Evolutionary conservation across 2,113 vertebrate genomes (phyloP).

Genomic region (Zosterops pallidus): DNA sequence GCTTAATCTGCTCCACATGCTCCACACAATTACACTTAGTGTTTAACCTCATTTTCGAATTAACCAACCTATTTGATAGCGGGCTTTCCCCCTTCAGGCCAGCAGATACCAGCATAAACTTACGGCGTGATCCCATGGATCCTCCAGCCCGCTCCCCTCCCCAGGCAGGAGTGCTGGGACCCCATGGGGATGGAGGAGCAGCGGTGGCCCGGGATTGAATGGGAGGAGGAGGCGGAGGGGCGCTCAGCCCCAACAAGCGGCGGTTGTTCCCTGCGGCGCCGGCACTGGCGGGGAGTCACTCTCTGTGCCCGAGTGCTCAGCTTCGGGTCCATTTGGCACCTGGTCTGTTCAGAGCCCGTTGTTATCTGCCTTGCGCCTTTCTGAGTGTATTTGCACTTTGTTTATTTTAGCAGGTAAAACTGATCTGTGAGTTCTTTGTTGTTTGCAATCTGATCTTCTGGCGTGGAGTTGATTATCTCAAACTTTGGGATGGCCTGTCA

Average conservation of each 20-base stretch:
- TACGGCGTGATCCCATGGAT: not conserved
- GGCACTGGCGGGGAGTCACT: not conserved
- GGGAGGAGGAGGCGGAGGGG: constrained; percentile 39
- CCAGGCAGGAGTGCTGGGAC: not conserved
- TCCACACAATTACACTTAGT: not conserved
- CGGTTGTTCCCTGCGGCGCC: not conserved
- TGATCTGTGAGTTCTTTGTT: not conserved
- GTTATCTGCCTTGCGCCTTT: not conserved
- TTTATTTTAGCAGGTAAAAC: not conserved
- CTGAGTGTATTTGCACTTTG: not conserved
- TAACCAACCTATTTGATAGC: not conserved
- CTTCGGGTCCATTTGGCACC: fast-evolving
- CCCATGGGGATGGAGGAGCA: not conserved
- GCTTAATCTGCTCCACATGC: not conserved
- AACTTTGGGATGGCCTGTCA: not conserved
- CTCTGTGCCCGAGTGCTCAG: not conserved
- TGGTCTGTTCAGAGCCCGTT: fast-evolving
- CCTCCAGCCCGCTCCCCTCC: not conserved
- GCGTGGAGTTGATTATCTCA: not conserved
- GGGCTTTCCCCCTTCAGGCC: not conserved
- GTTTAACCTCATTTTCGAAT: not conserved
- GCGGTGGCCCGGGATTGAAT: not conserved
- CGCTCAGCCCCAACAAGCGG: not conserved
- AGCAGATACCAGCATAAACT: not conserved
- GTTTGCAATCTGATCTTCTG: not conserved